phyloP scores from a whole-genome alignment of 2,113 vertebrate genomes.

The Scophthalmus maximus region DNA sequence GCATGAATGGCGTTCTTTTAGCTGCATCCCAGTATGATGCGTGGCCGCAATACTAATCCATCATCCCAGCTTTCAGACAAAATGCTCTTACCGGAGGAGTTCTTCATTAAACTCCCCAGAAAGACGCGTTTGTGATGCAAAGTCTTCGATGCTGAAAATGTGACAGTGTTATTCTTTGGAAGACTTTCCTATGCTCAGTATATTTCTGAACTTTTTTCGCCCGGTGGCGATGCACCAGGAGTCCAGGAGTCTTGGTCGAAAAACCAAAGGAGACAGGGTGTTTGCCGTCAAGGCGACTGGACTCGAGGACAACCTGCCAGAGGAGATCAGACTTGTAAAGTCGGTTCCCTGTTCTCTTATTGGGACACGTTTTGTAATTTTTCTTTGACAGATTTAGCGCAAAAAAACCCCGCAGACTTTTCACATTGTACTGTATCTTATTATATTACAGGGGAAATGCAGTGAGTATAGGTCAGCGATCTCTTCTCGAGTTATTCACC shows the following conservation, averaged over 20 bases:
- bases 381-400: too few species aligned
- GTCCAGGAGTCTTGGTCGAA: background rate
- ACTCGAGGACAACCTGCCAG: background rate
- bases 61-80: slow-evolving; percentile 55
- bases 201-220: background rate
- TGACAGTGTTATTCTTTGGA: background rate
- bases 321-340: background rate
- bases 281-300: background rate
- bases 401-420: too few species aligned
- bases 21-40: slow-evolving; percentile 63
- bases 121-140: slow-evolving; percentile 10
- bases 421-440: too few species aligned
- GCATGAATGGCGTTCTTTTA: slow-evolving; percentile 73
- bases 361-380: too few species aligned
- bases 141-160: background rate
- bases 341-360: background rate
- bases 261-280: background rate
- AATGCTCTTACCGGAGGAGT: slow-evolving; percentile 42
- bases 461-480: too few species aligned
- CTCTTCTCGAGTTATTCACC: too few species aligned
- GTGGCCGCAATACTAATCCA: slow-evolving; percentile 80
- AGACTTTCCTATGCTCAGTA: background rate
- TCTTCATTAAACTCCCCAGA: slow-evolving; percentile 3
- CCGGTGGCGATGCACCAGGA: background rate
- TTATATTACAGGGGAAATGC: too few species aligned